Base-by-base conservation (phyloP, 1,140 invertebrate genomes). In the Drosophila eugracilis region DNA sequence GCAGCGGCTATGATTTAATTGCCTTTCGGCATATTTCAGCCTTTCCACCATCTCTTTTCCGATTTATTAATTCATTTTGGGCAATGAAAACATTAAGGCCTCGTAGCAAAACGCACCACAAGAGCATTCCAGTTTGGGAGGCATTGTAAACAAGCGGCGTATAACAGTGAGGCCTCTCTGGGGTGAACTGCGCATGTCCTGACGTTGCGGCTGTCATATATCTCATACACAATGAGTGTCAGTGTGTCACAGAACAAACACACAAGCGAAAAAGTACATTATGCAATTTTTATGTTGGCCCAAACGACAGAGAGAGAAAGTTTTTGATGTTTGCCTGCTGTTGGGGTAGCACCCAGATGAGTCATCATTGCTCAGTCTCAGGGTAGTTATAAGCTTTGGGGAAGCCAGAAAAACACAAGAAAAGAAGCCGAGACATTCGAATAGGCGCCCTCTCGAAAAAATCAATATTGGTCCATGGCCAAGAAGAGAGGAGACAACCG, bases 221-320 rank as follows among this genome's bases (percentile, higher is more conserved):
- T 63, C 58, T 66, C 22, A 22, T 24, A 26, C 28, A 41, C 67
- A 80, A 86, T 72, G 72, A 86, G 83, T 86, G 83, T 86, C 83
- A 86, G 84, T 86, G 83, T 88, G 83, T 88, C 83, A 86, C 63
- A 55, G 19, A 45, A 10, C 12, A 19, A 24, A 28, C 15, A 21
- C 22, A 39, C 54, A 44, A 19, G 44, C 5, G 22, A 59, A 55
- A 70, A 57, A 75, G 42, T 55, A 55, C 81, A 86, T 86, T 86
- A 86, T 86, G 83, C 83, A 86, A 86, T 88, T 86, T 88, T 83
- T 88, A 86, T 86, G 84, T 69, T 88, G 59, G 17, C 17, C 32
- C 30, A 3, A 22, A 5, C 58, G 62, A 12, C 59, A 15, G 45
- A 72, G 55, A 81, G 83, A 86, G 81, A 86, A 88, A 85, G 80